Percentiles rank a stretch among this genome's conserved stretches.
Evolutionary conservation across 1,140 invertebrate genomes (phyloP).

Genomic region (Papilio dardanus): DNA sequence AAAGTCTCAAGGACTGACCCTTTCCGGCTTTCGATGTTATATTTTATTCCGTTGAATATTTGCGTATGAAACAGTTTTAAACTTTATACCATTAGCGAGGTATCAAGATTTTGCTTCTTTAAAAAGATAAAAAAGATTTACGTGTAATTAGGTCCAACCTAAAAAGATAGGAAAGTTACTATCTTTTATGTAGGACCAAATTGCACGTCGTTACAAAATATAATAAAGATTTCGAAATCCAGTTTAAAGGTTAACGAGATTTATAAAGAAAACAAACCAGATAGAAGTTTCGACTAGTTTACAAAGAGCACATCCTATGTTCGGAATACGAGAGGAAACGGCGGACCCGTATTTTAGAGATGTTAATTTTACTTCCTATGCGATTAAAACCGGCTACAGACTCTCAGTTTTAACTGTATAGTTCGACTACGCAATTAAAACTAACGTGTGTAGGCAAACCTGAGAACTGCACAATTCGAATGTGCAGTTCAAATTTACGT

Average conservation of each 20-base stretch:
- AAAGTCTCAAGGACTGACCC: constrained; percentile 19
- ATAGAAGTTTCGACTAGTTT: not conserved
- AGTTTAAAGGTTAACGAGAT: constrained; percentile 6
- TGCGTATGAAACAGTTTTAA: not conserved
- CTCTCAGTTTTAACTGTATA: no score
- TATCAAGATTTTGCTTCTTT: not conserved
- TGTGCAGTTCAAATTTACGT: no score
- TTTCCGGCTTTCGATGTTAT: constrained; percentile 21
- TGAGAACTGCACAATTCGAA: no score
- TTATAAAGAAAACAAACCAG: not conserved
- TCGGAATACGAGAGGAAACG: not conserved
- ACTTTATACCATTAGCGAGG: not conserved
- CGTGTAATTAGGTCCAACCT: not conserved
- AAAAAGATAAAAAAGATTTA: no score
- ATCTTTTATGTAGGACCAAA: no score
- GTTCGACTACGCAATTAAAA: no score
- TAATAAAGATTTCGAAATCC: not conserved
- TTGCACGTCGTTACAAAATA: no score
- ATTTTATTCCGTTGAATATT: not conserved
- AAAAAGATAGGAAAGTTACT: not conserved
- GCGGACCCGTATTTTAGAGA: not conserved
- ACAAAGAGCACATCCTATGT: not conserved
- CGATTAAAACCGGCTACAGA: no score
- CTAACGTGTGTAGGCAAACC: no score
- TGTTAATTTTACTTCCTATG: not conserved